phyloP scores from a whole-genome alignment of 35 echinoderm and acorn worm species.

The Stichopus chloronotus region DNA sequence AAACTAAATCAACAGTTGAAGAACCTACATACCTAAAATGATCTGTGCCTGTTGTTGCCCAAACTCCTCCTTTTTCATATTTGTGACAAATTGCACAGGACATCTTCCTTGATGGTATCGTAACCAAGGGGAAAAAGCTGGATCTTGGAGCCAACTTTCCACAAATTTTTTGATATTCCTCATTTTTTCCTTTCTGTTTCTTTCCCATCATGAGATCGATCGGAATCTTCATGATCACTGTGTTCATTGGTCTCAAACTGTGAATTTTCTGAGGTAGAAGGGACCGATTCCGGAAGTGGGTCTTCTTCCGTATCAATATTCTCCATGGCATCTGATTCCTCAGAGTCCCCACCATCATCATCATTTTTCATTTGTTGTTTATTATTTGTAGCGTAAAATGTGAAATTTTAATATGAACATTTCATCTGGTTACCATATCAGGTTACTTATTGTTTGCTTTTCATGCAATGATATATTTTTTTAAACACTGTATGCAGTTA shows the following conservation, averaged over 20 bases:
- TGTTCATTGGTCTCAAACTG: background rate
- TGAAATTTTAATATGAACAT: background rate
- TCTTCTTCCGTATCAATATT: background rate
- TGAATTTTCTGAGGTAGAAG: constrained; percentile 9
- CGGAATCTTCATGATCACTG: constrained; percentile 12
- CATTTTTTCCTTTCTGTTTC: constrained; percentile 4
- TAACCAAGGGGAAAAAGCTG: constrained; percentile 12
- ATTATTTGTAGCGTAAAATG: background rate
- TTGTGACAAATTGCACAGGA: background rate
- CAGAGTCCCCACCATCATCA: constrained; percentile 14
- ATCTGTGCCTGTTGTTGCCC: too few species aligned
- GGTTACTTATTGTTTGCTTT: constrained; percentile 4
- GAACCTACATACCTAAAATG: too few species aligned
- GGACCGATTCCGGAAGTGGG: constrained; percentile 2
- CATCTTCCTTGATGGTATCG: background rate
- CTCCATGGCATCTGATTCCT: constrained; percentile 10
- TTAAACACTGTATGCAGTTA: background rate
- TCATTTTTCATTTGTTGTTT: background rate
- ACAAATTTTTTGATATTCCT: background rate
- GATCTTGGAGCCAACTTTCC: background rate
- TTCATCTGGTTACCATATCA: background rate
- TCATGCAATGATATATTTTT: background rate
- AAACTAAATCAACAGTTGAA: too few species aligned
- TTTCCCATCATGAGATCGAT: background rate
- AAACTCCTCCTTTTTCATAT: background rate